Conservation (phyloP, 2,888 invertebrate species). For the Euzetes globulus region DNA sequence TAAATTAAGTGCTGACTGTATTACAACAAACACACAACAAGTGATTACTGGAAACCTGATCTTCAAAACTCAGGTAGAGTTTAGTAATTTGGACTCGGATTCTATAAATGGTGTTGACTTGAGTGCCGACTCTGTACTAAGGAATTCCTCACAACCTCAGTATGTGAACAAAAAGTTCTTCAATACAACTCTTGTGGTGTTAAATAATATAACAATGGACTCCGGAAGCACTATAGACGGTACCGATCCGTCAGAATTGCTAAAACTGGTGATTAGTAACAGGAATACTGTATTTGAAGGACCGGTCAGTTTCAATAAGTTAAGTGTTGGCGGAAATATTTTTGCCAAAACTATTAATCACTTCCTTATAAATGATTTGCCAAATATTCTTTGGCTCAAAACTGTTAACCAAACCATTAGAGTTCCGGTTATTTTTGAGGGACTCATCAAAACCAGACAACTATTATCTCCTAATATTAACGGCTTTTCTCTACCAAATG, state of each 20-base stretch:
- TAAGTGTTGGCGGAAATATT: slow-evolving; percentile 29
- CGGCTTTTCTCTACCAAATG: neutral
- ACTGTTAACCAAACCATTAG: slow-evolving; percentile 23
- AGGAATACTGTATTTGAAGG: slow-evolving; percentile 14
- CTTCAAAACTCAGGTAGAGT: slow-evolving; percentile 10
- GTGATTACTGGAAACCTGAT: slow-evolving; percentile 17
- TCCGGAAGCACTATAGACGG: slow-evolving; percentile 28
- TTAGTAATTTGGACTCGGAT: slow-evolving; percentile 1
- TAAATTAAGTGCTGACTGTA: slow-evolving; percentile 21
- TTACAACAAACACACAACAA: slow-evolving; percentile 23
- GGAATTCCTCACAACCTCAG: slow-evolving; percentile 11
- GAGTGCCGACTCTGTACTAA: slow-evolving; percentile 15
- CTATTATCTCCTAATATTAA: slow-evolving; percentile 17
- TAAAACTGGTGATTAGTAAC: neutral
- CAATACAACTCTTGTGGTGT: slow-evolving; percentile 12
- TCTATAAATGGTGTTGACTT: slow-evolving; percentile 29
- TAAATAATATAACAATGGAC: slow-evolving; percentile 26
- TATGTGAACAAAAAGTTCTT: slow-evolving; percentile 8
- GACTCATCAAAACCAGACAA: slow-evolving; percentile 1
- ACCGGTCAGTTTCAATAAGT: slow-evolving; percentile 16
- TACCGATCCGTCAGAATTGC: slow-evolving; percentile 31
- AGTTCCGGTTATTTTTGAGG: slow-evolving; percentile 22
- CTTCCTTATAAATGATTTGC: slow-evolving; percentile 14
- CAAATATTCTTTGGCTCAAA: slow-evolving; percentile 31
- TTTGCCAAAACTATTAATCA: slow-evolving; percentile 16